Evolutionary conservation across 1,140 invertebrate species (phyloP), one percentile per base, ranked within the genome.

Genomic region (Holotrichia oblita): DNA sequence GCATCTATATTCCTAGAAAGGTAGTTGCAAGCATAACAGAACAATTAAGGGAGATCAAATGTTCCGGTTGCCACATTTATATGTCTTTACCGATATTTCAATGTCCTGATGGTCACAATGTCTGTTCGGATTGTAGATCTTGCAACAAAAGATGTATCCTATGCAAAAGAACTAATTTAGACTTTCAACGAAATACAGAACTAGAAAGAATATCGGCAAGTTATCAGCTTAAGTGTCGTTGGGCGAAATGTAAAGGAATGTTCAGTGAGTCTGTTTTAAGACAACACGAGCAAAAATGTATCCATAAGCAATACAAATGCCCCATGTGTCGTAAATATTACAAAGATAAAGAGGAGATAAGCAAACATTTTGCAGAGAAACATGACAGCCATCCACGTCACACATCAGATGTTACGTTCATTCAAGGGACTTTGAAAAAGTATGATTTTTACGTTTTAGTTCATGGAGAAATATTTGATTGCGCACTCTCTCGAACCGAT

Each of bases 41-140:
- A 6, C 20, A 24, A 27, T 27, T 76, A 12, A 44, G n/a, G 6
- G 22, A 17, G 17, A 76, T 76, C 6, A 76, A 55, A 76, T 76
- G 75, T 34, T 24, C 22, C 0, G 14, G 20, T 55, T 76, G 75
- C 48, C 9, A 6, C 20, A 4, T 24, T 1, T 55, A 24, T 22
- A 76, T 76, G 75, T 27, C 75, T 27, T 12, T 42, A 8, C 75
- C 75, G 10, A 76, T 76, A 20, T 76, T 55, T 42, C 40, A 48
- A 24, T 76, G 75, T 14, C 44, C 22, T 6, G 75, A 76, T 24
- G 44, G 75, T 55, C 75, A 76, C 22, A 48, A 48, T 12, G 12
- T 34, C 22, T 76, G 75, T 8, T 27, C 12, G 12, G 44, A 76
- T 76, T 76, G 75, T 10, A 34, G 8, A n/a, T 41, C 40, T 6